phyloP scores from a whole-genome alignment of 2,888 invertebrate genomes.

The Gortyna flavago region DNA sequence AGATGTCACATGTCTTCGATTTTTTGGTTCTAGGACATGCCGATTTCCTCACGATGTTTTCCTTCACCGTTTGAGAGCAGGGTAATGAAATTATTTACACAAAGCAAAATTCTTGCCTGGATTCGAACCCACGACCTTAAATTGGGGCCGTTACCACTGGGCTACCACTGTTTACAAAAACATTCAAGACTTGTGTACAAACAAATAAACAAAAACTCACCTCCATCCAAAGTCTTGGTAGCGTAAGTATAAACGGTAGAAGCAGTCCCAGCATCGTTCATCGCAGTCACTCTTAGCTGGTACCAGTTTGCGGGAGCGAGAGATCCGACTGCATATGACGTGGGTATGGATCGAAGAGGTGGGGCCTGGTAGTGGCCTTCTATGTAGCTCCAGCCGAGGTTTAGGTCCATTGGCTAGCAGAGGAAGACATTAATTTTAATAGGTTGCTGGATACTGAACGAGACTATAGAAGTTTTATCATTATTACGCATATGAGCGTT shows the following conservation, averaged over 20 bases:
- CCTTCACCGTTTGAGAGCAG: no score
- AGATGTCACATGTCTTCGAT: no score
- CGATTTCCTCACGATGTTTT: no score
- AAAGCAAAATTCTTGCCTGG: no score
- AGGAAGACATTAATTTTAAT: not conserved
- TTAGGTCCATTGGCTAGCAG: slow-evolving; percentile 79
- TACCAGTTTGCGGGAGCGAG: slow-evolving; percentile 91
- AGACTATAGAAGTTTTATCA: not conserved
- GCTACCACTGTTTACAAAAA: no score
- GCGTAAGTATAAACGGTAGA: slow-evolving; percentile 90
- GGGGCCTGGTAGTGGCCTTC: slow-evolving; percentile 83
- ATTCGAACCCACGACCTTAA: no score
- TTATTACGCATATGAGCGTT: not conserved
- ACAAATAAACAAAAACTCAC: slow-evolving; percentile 75
- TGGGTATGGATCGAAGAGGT: slow-evolving; percentile 80
- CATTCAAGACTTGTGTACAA: not conserved
- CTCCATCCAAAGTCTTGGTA: slow-evolving; percentile 91
- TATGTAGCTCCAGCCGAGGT: slow-evolving; percentile 84
- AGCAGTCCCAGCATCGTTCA: slow-evolving; percentile 91
- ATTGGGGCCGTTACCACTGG: no score
- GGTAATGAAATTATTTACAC: no score
- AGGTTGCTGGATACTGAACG: not conserved
- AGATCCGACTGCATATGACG: slow-evolving; percentile 88
- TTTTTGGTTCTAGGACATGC: no score
- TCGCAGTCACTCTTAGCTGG: slow-evolving; percentile 90